These are phyloP conservation scores for Sycophila texana DNA, from an alignment of 2,888 invertebrate genomes.

Conservation along the genomic window DNA sequence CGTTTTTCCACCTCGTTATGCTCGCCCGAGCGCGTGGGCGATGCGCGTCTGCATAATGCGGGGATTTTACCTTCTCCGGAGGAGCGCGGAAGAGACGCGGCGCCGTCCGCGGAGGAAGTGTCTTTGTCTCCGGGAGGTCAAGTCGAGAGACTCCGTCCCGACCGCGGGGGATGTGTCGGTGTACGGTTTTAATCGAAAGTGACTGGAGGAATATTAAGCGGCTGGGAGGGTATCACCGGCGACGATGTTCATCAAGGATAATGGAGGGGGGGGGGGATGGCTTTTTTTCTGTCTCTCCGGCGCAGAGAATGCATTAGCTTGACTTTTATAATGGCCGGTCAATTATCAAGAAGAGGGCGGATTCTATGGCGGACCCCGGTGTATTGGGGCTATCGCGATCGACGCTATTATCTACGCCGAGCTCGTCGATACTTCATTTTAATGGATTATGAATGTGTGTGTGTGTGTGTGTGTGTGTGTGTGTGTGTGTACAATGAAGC, in stretches of 20 bases:
- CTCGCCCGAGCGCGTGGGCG: constrained; percentile 24
- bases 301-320: constrained; percentile 6
- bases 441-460: too few relatives aligned
- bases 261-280: background rate
- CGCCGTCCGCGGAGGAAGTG: constrained; percentile 26
- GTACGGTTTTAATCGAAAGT: constrained; percentile 42
- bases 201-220: constrained; percentile 36
- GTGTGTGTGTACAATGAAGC: too few relatives aligned
- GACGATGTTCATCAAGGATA: constrained; percentile 3
- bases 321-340: constrained; percentile 23
- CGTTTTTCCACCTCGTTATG: constrained; percentile 49
- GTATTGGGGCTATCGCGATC: too few relatives aligned
- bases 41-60: background rate
- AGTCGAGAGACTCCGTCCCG: background rate
- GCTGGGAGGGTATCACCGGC: background rate
- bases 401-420: too few relatives aligned
- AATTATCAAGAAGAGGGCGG: constrained; percentile 11
- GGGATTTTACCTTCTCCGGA: constrained; percentile 1
- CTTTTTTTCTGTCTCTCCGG: background rate
- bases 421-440: too few relatives aligned
- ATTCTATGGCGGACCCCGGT: too few relatives aligned
- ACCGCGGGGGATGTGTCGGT: background rate
- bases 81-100: constrained; percentile 33
- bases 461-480: too few relatives aligned
- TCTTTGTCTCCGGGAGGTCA: background rate